Base-by-base conservation (phyloP, 2,888 invertebrate genomes). In the Loripinus fragilis region DNA sequence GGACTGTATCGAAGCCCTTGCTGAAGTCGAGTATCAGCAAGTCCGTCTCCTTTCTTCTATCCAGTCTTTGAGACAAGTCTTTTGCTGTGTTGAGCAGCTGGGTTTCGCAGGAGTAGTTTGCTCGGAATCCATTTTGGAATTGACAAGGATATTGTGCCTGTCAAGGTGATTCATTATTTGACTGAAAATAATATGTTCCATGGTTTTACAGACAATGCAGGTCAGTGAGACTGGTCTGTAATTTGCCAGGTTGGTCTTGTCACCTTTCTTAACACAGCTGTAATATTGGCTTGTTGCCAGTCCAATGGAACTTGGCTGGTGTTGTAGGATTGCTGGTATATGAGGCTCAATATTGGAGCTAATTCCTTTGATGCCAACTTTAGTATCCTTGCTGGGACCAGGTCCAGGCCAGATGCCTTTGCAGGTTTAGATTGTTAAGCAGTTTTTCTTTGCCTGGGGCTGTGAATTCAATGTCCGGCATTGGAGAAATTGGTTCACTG, bases 321-420 rank as follows among this genome's bases (percentile, higher is more conserved):
- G 50, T 50, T n/a, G 23, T 50, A 50, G 50, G 50, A 50, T n/a
- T 50, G 50, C 50, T 50, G 50, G 50, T 50, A 50, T 50, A 50
- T 50, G 50, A 50, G 50, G 50, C 50, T 50, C 50, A 50, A 23
- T 20, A 50, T n/a, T 50, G n/a, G n/a, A n/a, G n/a, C n/a, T n/a
- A n/a, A n/a, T n/a, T n/a, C n/a, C n/a, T n/a, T n/a, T n/a, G n/a
- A n/a, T n/a, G n/a, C n/a, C n/a, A n/a, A n/a, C n/a, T n/a, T n/a
- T n/a, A n/a, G n/a, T n/a, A n/a, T n/a, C n/a, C n/a, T n/a, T n/a
- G n/a, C n/a, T n/a, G n/a, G n/a, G n/a, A n/a, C n/a, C n/a, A n/a
- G n/a, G 38, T 79, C 72, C n/a, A 75, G 69, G 28, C 74, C 79
- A 23, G 60, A 68, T 50, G 75, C 72, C 25, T 75, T 75, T 3